phyloP scores from a whole-genome alignment of 2,113 vertebrate species.

The Poeciliopsis retropinna region DNA sequence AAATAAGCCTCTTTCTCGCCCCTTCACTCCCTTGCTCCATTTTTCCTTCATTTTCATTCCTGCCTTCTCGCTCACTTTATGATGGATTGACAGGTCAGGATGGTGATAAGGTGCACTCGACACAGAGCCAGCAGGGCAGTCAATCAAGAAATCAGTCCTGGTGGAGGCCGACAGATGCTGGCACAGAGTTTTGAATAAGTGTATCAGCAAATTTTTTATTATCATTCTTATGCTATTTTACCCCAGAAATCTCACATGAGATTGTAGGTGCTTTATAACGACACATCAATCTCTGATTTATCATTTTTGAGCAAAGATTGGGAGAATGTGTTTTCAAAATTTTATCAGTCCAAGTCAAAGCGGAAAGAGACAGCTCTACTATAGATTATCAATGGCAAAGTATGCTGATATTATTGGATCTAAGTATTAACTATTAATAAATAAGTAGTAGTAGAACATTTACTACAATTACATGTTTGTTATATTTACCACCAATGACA shows the following conservation, averaged over 20 bases:
- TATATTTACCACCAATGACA: too few relatives aligned
- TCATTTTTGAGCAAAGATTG: not conserved
- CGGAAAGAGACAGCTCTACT: not conserved
- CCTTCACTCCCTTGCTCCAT: not conserved
- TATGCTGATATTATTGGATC: not conserved
- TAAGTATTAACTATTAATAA: not conserved
- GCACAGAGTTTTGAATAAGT: conserved; percentile 1
- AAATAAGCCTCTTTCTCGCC: not conserved
- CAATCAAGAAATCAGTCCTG: conserved; percentile 51
- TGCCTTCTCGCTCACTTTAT: conserved; percentile 35
- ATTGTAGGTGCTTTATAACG: not conserved
- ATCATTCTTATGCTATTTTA: not conserved
- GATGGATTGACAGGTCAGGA: conserved; percentile 65
- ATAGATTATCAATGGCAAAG: not conserved
- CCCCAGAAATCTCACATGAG: not conserved
- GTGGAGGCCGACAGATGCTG: conserved; percentile 30
- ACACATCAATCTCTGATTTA: not conserved
- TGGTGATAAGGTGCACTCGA: conserved; percentile 39
- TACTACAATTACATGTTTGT: too few relatives aligned
- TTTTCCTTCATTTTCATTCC: conserved; percentile 57
- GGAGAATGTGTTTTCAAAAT: not conserved
- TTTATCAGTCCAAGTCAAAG: too few relatives aligned
- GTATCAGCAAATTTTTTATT: not conserved
- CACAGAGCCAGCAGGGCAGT: conserved; percentile 47
- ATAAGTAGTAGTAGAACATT: too few relatives aligned